phyloP scores from a whole-genome alignment of 2,797 vertebrate genomes.

The Platyrinchus mystaceus region DNA sequence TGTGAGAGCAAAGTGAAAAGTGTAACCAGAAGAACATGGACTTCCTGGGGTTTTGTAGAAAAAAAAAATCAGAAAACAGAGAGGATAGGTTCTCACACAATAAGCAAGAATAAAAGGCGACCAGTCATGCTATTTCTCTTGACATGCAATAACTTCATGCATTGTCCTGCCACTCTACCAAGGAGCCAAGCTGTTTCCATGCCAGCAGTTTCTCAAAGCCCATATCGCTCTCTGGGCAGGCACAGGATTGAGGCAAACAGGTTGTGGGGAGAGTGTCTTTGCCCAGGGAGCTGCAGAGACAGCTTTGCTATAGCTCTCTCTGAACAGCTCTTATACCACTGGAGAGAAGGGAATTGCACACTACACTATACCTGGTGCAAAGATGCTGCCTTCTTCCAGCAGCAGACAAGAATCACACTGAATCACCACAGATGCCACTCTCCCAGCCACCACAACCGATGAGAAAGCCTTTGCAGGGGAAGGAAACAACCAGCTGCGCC shows the following conservation, averaged over 20 bases:
- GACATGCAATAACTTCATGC: accelerated
- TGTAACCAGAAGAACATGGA: not conserved
- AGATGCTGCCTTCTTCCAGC: not conserved
- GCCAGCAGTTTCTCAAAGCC: not conserved
- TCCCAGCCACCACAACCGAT: accelerated
- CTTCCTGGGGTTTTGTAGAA: not conserved
- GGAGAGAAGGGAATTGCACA: not conserved
- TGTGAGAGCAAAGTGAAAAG: not conserved
- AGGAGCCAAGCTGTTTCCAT: not conserved
- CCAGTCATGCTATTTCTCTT: not conserved
- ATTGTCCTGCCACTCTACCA: not conserved
- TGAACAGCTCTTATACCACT: not conserved
- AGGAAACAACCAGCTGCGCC: not conserved
- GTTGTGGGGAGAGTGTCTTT: not conserved
- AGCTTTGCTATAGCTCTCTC: not conserved
- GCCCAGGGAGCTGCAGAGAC: not conserved
- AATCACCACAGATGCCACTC: not conserved
- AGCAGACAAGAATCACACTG: not conserved
- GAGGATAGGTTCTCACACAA: not conserved
- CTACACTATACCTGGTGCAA: not conserved
- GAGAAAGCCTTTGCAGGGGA: not conserved
- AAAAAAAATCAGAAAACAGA: not conserved
- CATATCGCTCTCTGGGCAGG: accelerated
- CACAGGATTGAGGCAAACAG: not conserved
- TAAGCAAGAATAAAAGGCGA: not conserved